These are phyloP conservation scores for Pampus argenteus DNA, from an alignment of 2,797 vertebrate species.

Conservation along the genomic window DNA sequence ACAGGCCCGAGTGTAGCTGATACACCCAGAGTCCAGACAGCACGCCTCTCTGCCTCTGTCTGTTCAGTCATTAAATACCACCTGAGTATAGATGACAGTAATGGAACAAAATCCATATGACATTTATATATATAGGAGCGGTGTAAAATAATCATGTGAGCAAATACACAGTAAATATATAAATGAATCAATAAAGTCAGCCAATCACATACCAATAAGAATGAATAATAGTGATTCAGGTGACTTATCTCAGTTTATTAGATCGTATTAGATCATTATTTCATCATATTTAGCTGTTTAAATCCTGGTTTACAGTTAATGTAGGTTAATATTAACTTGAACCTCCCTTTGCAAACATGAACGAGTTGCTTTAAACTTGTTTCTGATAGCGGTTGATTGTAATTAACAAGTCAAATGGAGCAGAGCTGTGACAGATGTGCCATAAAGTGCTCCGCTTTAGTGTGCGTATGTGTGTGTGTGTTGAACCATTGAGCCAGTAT, in stretches of 20 bases:
- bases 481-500: slow-evolving; percentile 49
- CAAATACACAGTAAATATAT: not conserved
- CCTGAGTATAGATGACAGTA: not conserved
- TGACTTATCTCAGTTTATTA: not conserved
- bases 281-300: not conserved
- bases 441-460: slow-evolving; percentile 69
- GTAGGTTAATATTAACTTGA: slow-evolving; percentile 23
- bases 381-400: slow-evolving; percentile 79
- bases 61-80: slow-evolving; percentile 13
- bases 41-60: slow-evolving; percentile 40
- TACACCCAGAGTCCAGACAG: slow-evolving; percentile 36
- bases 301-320: slow-evolving; percentile 17
- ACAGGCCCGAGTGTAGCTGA: slow-evolving; percentile 43
- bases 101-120: not conserved
- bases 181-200: not conserved
- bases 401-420: slow-evolving; percentile 85
- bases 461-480: slow-evolving; percentile 37
- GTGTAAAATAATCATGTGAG: not conserved
- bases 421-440: slow-evolving; percentile 83
- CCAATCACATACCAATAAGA: not conserved
- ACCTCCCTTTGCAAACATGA: slow-evolving; percentile 27
- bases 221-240: not conserved
- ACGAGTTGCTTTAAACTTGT: slow-evolving; percentile 67
- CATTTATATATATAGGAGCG: not conserved
- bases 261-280: not conserved